Conservation (phyloP, 2,113 vertebrate genomes). For the Cichladusa arquata region DNA sequence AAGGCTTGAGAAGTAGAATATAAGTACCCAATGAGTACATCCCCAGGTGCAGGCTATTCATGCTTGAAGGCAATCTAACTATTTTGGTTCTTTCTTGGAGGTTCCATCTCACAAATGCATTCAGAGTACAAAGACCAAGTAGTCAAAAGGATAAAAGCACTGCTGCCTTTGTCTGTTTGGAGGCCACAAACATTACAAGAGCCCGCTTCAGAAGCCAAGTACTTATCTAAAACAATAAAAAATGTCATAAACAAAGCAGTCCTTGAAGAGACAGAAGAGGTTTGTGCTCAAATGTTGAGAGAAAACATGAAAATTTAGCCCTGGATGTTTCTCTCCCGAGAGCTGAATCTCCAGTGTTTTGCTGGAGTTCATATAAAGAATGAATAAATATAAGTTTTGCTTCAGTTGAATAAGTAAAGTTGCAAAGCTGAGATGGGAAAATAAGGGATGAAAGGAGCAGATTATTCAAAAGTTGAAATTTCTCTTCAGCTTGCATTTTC, state of each 20-base stretch:
- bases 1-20: neutral
- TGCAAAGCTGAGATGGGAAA: neutral
- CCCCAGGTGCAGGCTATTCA: neutral
- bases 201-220: neutral
- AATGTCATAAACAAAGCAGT: slow-evolving; percentile 11
- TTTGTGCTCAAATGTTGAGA: neutral
- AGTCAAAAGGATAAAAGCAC: neutral
- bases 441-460: neutral
- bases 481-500: neutral
- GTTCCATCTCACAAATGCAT: neutral
- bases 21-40: neutral
- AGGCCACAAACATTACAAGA: neutral
- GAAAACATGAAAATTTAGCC: neutral
- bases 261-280: slow-evolving; percentile 14
- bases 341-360: neutral
- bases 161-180: slow-evolving; percentile 7
- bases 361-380: neutral
- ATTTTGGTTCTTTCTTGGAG: neutral
- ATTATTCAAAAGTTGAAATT: neutral
- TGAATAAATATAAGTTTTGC: neutral
- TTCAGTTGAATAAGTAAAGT: neutral
- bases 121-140: neutral
- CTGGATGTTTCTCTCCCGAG: neutral
- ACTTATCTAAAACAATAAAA: slow-evolving; percentile 24
- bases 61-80: neutral